Conservation (phyloP, 2,888 invertebrate species). For the Hetaerina titia region DNA sequence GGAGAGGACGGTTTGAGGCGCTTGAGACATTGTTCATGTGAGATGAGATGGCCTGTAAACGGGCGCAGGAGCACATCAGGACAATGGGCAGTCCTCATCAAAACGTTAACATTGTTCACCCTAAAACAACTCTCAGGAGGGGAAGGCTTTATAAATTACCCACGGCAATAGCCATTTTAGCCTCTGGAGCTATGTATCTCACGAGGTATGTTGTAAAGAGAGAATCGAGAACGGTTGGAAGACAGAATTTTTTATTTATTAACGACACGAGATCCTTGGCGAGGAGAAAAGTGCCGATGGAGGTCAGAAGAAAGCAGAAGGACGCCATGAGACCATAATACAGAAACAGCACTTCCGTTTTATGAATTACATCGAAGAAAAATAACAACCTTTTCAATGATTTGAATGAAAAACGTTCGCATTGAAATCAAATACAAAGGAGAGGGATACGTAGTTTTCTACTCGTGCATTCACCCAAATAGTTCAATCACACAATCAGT, state of each 20-base stretch:
- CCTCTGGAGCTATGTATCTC: neutral
- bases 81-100: conserved; percentile 18
- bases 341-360: neutral
- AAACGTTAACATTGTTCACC: neutral
- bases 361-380: neutral
- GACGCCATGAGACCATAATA: neutral
- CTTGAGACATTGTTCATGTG: neutral
- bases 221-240: neutral
- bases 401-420: neutral
- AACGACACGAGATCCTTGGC: neutral
- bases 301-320: neutral
- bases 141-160: conserved; percentile 27
- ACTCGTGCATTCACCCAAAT: too few relatives aligned
- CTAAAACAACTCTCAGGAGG: neutral
- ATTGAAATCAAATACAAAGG: neutral
- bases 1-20: neutral
- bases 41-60: neutral
- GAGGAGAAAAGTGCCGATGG: neutral
- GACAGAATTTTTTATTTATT: neutral
- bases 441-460: neutral
- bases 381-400: neutral
- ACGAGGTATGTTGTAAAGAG: neutral
- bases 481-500: too few relatives aligned
- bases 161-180: neutral
- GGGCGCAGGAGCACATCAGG: neutral